Evolutionary conservation across 2,113 vertebrate species (phyloP), one percentile per base, ranked within the genome.

Genomic region (Neogobius melanostomus): DNA sequence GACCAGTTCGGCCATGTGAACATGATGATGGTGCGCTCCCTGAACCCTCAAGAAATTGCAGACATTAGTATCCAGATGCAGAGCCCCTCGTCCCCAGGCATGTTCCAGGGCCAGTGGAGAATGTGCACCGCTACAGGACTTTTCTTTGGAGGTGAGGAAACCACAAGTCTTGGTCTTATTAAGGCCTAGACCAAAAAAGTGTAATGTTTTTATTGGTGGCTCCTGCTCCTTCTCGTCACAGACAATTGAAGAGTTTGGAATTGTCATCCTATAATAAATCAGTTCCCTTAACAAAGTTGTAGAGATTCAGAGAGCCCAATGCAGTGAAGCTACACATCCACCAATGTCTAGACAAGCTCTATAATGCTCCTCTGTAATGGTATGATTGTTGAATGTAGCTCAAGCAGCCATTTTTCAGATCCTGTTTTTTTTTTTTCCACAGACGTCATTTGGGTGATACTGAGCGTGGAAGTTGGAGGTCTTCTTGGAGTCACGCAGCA

Each of bases 391-490:
- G 28, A 36, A 36, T 36, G 28, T 36, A 4, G 28, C 28, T 36
- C 3, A 36, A 36, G 4, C 28, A 36, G 28, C 28, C 3, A 2
- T 36, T 51, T 4, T 53, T 11, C 17, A 28, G 9, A 56, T 28
- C 60, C 36, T 21, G 5, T n/a, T 12, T 47, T 72, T 72, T 47
- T 72, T 72, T 47, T 78, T 87, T 85, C 52, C 90, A 28, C 80
- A 94, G 98, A 99, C 91, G 95, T 99, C 73, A 99, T 99, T 88
- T 99, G 98, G 98, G 98, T 99, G 91, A 99, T 99, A 85, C 94
- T 99, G 88, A 98, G 96, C 14, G 98, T 99, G 89, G 98, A 99
- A 85, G 95, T 96, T 76, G 98, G 98, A 80, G 98, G 97, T 82
- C 96, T 99, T 86, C 95, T 99, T 47, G 98, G 98, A 82, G 98